Base-by-base conservation (phyloP, 2,888 invertebrate genomes). In the Steinernema carpocapsae region DNA sequence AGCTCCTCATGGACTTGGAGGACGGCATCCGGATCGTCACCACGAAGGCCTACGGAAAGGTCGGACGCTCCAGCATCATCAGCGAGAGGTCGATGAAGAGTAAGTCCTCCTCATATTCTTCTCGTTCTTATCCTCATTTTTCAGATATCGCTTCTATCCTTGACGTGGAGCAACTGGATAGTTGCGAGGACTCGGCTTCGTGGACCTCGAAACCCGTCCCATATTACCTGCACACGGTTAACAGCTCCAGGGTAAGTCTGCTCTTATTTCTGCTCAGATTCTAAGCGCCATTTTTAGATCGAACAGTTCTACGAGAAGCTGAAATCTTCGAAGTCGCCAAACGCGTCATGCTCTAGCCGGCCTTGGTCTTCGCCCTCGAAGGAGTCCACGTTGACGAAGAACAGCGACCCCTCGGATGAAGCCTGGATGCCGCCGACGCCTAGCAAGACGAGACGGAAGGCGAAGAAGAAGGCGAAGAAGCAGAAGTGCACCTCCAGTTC, bases 181-280 rank as follows among this genome's bases (percentile, higher is more conserved):
- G 97, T 22, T 90, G 96, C 79, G 92, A 93, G 88, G 95, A 95
- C 80, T 95, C 95, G 14, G 97, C 97, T 77, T 97, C 97, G 24
- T 99, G 99, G 99, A 99, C 99, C 77, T 95, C 95, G 80, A 97
- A 95, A 89, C 94, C 97, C 72, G 97, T 99, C 86, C 94, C 95
- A 80, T 99, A 99, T 91, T 99, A 94, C 91, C 91, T 97, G 85
- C 99, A 99, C 90, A 93, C 94, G 86, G 96, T 99, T 88, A 97
- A 99, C 91, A 92, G 96, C 88, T 95, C 95, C 84, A 95, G 94
- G 88, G 89, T 90, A 48, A 4, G 72, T 29, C 14, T 19, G 26
- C 6, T n/a, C 48, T 48, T 6, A 10, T 48, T n/a, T n/a, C n/a
- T n/a, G n/a, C n/a, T n/a, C n/a, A n/a, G n/a, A n/a, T 43, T 43